phyloP scores from a whole-genome alignment of 1,140 invertebrate species.

The Tetragonula clypearis region DNA sequence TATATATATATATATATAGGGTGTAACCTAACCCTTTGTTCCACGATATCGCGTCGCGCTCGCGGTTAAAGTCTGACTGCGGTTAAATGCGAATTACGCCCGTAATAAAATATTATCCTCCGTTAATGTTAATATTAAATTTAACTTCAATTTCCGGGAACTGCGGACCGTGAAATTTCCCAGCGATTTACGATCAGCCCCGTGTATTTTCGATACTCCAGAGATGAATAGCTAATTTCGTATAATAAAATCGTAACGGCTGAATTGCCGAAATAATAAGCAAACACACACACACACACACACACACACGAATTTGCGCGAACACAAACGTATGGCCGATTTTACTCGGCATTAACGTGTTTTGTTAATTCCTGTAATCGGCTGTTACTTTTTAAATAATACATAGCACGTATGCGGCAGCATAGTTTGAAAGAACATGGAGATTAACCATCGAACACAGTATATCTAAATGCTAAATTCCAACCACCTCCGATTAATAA shows the following conservation, averaged over 20 bases:
- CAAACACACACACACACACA: no score
- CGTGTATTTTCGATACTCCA: not conserved
- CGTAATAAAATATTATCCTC: not conserved
- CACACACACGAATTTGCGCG: no score
- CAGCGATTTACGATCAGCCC: not conserved
- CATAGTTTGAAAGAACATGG: no score
- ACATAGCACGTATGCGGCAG: no score
- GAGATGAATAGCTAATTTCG: not conserved
- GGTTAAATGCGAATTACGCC: not conserved
- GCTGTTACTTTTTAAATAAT: not conserved
- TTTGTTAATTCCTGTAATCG: not conserved
- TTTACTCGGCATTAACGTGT: not conserved
- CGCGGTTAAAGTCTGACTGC: not conserved
- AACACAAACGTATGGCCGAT: not conserved
- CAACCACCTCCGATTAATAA: no score
- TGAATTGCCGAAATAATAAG: not conserved
- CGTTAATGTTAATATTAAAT: not conserved
- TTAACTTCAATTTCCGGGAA: not conserved
- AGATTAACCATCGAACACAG: no score
- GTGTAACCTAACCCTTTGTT: not conserved
- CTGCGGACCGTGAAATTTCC: not conserved
- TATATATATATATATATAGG: not conserved
- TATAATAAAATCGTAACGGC: not conserved
- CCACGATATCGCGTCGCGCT: not conserved
- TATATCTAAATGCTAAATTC: no score